Evolutionary conservation across 1,140 invertebrate genomes (phyloP).

Genomic region (Heliconius eleuchia): DNA sequence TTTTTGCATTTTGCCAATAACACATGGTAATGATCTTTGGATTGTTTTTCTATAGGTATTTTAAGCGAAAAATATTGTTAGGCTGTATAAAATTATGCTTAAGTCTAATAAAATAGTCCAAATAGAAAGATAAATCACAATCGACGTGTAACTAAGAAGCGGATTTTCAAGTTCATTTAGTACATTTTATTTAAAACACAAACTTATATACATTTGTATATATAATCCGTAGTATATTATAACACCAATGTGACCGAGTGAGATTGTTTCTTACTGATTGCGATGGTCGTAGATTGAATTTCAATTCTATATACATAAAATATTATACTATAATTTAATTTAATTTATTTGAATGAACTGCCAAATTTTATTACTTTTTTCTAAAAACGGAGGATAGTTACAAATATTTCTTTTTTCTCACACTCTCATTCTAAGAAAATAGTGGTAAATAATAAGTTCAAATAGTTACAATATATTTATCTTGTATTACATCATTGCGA

Average conservation of each 20-base stretch:
- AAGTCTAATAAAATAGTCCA: neutral
- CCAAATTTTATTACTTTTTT: too few relatives aligned
- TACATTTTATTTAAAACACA: neutral
- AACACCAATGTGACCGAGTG: too few relatives aligned
- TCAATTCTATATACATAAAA: too few relatives aligned
- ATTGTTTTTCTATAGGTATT: neutral
- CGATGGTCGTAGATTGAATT: too few relatives aligned
- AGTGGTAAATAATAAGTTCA: neutral
- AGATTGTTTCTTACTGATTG: too few relatives aligned
- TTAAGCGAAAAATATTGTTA: neutral
- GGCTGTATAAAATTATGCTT: neutral
- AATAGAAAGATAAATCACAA: neutral
- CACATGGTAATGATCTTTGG: neutral
- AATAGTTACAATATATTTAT: neutral
- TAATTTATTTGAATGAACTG: too few relatives aligned
- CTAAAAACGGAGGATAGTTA: too few relatives aligned
- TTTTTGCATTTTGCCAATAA: neutral
- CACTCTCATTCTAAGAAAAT: neutral
- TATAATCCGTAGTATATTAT: too few relatives aligned
- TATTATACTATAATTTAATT: too few relatives aligned
- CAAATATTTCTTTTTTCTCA: too few relatives aligned
- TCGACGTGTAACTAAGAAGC: neutral
- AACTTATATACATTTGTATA: neutral
- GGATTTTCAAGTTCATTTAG: neutral
- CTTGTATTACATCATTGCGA: slow-evolving; percentile 15